Percentiles rank a stretch among this genome's conserved stretches.
phyloP scores from a whole-genome alignment of 2,797 vertebrate genomes.

The Jordanella pulchra region DNA sequence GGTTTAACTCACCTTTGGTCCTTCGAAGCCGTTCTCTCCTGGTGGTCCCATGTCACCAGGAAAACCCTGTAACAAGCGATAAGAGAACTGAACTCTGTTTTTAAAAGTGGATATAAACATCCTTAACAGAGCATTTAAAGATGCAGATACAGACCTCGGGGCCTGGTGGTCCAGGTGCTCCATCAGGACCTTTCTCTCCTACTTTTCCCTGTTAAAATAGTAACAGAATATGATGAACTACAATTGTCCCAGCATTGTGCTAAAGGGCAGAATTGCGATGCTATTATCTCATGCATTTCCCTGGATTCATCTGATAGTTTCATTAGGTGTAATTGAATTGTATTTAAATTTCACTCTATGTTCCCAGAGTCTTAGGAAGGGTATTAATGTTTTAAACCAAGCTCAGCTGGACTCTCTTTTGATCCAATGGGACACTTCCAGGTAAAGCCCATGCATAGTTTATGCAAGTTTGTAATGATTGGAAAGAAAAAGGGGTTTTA shows the following conservation, averaged over 20 bases:
- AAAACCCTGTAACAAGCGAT: slow-evolving; percentile 85
- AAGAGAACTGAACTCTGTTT: background rate
- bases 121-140: slow-evolving; percentile 2
- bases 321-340: background rate
- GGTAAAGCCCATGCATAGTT: background rate
- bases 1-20: slow-evolving; percentile 86
- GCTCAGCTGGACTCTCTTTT: background rate
- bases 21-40: slow-evolving; percentile 94
- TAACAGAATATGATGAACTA: background rate
- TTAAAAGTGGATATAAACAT: background rate
- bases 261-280: background rate
- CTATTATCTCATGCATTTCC: background rate
- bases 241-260: background rate
- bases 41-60: slow-evolving; percentile 97
- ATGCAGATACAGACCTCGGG: slow-evolving; percentile 84
- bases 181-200: slow-evolving; percentile 90
- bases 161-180: slow-evolving; percentile 88
- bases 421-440: background rate
- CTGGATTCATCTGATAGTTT: background rate
- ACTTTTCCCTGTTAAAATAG: slow-evolving; percentile 81
- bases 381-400: background rate
- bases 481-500: background rate
- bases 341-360: background rate
- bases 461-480: background rate
- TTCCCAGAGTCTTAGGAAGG: no score